Evolutionary conservation across 2,797 vertebrate species (phyloP).

Genomic region (Carcharodon carcharias): DNA sequence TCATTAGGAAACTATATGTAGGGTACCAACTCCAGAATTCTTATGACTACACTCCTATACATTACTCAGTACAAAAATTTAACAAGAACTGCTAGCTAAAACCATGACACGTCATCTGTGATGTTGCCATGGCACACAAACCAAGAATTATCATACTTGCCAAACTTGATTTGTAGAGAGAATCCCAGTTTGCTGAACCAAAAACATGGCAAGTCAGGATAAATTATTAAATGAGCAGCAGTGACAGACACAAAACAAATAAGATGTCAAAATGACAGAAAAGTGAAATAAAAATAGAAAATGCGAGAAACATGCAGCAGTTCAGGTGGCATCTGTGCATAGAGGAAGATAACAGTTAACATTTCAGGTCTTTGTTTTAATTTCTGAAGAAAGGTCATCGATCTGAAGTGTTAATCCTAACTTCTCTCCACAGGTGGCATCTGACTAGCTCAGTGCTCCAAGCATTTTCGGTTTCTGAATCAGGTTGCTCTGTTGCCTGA

Average conservation of each 20-base stretch:
- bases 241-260: neutral
- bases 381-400: neutral
- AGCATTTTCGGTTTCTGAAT: neutral
- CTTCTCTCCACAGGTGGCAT: neutral
- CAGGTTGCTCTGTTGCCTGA: no score
- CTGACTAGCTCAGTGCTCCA: neutral
- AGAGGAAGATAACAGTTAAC: neutral
- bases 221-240: neutral
- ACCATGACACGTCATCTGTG: neutral
- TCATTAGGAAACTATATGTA: neutral
- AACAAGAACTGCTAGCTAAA: neutral
- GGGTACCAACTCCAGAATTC: neutral
- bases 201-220: neutral
- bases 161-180: constrained; percentile 57
- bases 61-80: neutral
- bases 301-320: neutral
- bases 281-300: neutral
- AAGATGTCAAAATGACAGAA: neutral
- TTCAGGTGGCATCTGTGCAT: neutral
- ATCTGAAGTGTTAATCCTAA: neutral
- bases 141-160: constrained; percentile 48
- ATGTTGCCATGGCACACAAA: constrained; percentile 42
- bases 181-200: neutral
- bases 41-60: neutral
- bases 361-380: neutral